Conservation (phyloP, 2,888 invertebrate species). For the Andrena chrysosceles region DNA sequence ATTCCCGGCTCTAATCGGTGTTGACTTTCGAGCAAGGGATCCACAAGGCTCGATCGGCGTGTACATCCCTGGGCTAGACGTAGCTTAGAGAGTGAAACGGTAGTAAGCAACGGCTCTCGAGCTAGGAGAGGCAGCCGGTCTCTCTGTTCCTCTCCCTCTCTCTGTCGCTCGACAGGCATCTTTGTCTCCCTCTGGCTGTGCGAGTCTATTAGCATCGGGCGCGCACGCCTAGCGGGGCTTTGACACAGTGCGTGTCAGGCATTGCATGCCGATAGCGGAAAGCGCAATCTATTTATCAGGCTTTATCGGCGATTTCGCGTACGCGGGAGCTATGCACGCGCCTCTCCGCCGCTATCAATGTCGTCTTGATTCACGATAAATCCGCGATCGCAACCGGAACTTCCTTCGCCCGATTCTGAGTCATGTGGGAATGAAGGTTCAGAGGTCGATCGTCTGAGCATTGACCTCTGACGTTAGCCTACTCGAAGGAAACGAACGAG, state of each 20-base stretch:
- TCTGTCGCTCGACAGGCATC: slow-evolving; percentile 14
- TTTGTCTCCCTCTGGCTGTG: slow-evolving; percentile 54
- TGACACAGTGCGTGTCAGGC: slow-evolving; percentile 84
- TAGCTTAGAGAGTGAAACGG: slow-evolving; percentile 57
- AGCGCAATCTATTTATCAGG: slow-evolving; percentile 84
- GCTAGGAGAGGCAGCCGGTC: slow-evolving; percentile 41
- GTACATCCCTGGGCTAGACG: slow-evolving; percentile 52
- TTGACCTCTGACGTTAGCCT: not conserved
- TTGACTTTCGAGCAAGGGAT: not conserved
- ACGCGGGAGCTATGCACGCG: slow-evolving; percentile 36
- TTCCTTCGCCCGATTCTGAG: not conserved
- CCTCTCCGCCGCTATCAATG: slow-evolving; percentile 23
- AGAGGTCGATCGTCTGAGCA: not conserved
- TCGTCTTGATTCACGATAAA: not conserved
- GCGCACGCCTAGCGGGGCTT: slow-evolving; percentile 78
- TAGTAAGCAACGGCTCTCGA: slow-evolving; percentile 32
- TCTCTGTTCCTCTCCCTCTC: slow-evolving; percentile 46
- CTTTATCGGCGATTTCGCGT: slow-evolving; percentile 79
- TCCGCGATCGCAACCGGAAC: not conserved
- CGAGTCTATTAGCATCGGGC: slow-evolving; percentile 81
- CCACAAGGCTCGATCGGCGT: not conserved
- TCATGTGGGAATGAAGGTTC: not conserved
- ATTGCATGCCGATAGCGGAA: slow-evolving; percentile 83
- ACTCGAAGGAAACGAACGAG: not conserved
- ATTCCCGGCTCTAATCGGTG: not conserved